Evolutionary conservation across 2,888 invertebrate species (phyloP).

Genomic region (Pollenia griseotomentosa): DNA sequence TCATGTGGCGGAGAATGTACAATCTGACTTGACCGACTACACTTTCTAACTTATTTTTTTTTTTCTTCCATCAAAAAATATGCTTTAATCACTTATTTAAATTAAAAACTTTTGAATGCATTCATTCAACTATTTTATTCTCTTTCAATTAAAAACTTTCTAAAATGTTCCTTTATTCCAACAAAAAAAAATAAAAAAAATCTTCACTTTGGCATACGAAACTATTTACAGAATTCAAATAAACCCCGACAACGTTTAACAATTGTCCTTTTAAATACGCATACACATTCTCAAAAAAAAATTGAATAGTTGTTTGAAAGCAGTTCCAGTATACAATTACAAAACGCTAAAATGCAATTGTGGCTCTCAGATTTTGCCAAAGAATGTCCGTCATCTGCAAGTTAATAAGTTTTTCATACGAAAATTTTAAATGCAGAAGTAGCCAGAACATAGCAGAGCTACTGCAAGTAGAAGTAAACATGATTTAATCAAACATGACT

Average conservation of each 20-base stretch:
- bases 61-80: too few relatives aligned
- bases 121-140: too few relatives aligned
- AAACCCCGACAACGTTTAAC: background rate
- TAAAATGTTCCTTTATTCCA: too few relatives aligned
- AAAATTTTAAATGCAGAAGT: background rate
- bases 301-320: background rate
- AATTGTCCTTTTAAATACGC: background rate
- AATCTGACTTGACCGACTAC: too few relatives aligned
- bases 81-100: too few relatives aligned
- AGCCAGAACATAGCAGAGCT: background rate
- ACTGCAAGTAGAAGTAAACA: too few relatives aligned
- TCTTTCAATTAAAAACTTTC: too few relatives aligned
- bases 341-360: background rate
- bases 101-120: too few relatives aligned
- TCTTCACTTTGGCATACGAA: background rate
- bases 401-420: background rate
- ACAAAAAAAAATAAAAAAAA: background rate
- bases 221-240: background rate
- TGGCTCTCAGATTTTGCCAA: background rate
- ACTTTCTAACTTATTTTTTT: too few relatives aligned
- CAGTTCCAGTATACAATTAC: background rate
- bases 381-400: background rate
- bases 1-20: too few relatives aligned
- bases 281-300: background rate
- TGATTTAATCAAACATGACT: too few relatives aligned